Evolutionary conservation across 2,888 invertebrate species (phyloP).

Genomic region (Phoenoteleia sp.): DNA sequence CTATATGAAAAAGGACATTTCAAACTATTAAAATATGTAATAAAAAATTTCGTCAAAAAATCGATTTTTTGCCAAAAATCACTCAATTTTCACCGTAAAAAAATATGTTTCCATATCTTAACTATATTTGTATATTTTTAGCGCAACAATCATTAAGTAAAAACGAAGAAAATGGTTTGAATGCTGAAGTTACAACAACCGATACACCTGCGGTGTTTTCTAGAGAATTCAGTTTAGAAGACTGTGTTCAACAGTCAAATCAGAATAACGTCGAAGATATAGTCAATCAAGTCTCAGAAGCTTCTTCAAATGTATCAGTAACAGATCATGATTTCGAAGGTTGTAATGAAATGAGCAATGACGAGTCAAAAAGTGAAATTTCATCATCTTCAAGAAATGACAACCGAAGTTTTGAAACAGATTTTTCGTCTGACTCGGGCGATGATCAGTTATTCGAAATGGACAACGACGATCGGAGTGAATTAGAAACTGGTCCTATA

Average conservation of each 20-base stretch:
- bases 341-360: background rate
- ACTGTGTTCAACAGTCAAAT: background rate
- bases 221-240: background rate
- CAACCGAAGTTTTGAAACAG: background rate
- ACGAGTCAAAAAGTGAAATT: background rate
- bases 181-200: constrained; percentile 16
- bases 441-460: background rate
- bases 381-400: background rate
- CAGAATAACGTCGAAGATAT: background rate
- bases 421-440: background rate
- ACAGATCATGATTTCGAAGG: background rate
- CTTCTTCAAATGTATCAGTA: background rate
- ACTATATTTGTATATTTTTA: constrained; percentile 1
- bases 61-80: background rate
- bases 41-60: background rate
- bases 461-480: background rate
- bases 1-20: too few species aligned
- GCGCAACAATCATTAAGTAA: background rate
- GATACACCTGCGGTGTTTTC: background rate
- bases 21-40: too few species aligned
- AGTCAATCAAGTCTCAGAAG: background rate
- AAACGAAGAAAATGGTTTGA: background rate
- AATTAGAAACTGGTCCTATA: constrained; percentile 30
- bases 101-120: constrained; percentile 1
- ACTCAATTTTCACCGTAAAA: background rate